A percentile compares a stretch with the other conserved stretches of the same genome.
These are phyloP conservation scores for Dryas iulia DNA, from an alignment of 1,140 invertebrate genomes.

Conservation along the genomic window DNA sequence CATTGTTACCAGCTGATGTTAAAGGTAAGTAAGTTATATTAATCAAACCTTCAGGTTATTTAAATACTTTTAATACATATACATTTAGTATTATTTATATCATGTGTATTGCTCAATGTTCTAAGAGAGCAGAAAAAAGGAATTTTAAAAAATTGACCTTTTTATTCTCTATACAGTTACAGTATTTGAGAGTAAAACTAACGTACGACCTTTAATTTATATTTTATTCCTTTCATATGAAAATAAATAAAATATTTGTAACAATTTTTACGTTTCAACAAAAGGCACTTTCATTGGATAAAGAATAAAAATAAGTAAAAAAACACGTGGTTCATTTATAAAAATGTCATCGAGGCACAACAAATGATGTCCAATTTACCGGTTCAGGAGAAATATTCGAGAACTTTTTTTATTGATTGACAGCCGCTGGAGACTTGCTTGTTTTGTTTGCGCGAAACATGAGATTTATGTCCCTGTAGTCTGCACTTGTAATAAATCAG, in stretches of 20 bases:
- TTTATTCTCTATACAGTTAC: neutral
- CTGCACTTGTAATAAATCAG: constrained; percentile 8
- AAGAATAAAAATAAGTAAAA: neutral
- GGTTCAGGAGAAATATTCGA: constrained; percentile 4
- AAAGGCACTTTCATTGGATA: neutral
- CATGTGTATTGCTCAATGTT: too few relatives aligned
- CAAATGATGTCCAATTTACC: constrained; percentile 1
- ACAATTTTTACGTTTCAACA: neutral
- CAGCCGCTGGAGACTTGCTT: neutral
- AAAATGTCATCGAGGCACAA: constrained; percentile 1
- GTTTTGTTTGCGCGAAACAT: constrained; percentile 11
- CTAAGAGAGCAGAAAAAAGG: too few relatives aligned
- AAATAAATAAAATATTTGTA: neutral
- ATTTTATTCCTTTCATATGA: neutral
- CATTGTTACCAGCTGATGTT: too few relatives aligned
- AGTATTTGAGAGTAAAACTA: neutral
- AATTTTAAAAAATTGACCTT: too few relatives aligned
- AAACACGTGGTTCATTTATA: neutral
- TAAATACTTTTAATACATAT: too few relatives aligned
- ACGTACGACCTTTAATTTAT: neutral
- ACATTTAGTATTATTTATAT: too few relatives aligned
- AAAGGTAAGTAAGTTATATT: too few relatives aligned
- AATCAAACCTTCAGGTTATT: too few relatives aligned
- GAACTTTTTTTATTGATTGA: constrained; percentile 3
- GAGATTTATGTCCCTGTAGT: constrained; percentile 10